phyloP scores from a whole-genome alignment of 2,113 vertebrate genomes.

The Alaudala cheleensis region DNA sequence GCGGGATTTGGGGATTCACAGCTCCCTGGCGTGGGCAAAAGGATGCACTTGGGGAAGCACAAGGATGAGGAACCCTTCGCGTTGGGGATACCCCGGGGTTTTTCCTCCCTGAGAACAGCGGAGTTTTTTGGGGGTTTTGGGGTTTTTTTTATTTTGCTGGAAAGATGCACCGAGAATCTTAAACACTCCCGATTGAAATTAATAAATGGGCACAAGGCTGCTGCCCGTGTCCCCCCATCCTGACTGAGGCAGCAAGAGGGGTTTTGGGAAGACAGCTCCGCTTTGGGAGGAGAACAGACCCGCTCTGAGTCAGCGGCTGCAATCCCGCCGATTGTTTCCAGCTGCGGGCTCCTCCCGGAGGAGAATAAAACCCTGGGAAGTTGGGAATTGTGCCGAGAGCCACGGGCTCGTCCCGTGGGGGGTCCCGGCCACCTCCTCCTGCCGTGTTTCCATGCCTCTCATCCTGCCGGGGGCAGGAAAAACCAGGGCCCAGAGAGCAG shows the following conservation, averaged over 20 bases:
- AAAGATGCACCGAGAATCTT: neutral
- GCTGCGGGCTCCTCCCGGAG: neutral
- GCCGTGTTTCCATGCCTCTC: fast-evolving
- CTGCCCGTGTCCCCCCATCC: neutral
- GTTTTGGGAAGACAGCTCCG: too few species aligned
- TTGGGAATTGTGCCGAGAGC: neutral
- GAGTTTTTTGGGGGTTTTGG: neutral
- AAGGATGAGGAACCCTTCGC: neutral
- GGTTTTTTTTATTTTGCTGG: neutral
- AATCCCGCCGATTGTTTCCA: neutral
- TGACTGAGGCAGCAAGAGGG: fast-evolving
- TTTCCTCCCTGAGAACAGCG: neutral
- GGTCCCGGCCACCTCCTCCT: neutral
- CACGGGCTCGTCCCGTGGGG: fast-evolving
- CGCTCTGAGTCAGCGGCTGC: neutral
- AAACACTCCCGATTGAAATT: fast-evolving
- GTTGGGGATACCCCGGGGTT: neutral
- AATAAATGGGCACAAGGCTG: too few species aligned
- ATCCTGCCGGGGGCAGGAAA: neutral
- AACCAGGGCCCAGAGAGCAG: neutral
- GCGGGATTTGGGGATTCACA: neutral
- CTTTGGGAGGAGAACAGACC: fast-evolving
- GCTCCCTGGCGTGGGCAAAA: fast-evolving
- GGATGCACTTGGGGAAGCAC: neutral
- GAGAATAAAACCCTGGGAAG: neutral